A percentile compares a stretch with the other conserved stretches of the same genome.
phyloP scores from a whole-genome alignment of 2,797 vertebrate species.

The Enteromius afrohamiltoni region DNA sequence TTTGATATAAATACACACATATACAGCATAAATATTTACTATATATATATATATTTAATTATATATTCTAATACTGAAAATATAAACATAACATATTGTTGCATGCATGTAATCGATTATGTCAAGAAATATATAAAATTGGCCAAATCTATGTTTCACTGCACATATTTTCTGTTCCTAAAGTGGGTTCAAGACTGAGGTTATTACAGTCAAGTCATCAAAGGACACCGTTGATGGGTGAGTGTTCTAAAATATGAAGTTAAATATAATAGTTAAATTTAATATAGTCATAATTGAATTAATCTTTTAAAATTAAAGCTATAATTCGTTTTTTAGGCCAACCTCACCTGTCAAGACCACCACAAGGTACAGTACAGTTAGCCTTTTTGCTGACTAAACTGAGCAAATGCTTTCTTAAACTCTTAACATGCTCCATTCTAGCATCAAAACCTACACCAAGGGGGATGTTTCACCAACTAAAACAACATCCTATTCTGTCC shows the following conservation, averaged over 20 bases:
- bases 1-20: too few species aligned
- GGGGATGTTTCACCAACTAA: conserved; percentile 62
- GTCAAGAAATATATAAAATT: too few species aligned
- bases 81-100: too few species aligned
- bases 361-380: conserved; percentile 66
- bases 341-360: conserved; percentile 56
- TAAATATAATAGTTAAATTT: too few species aligned
- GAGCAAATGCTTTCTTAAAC: conserved; percentile 5
- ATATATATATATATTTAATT: too few species aligned
- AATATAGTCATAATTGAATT: not conserved
- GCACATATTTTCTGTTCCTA: conserved; percentile 9
- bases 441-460: conserved; percentile 62
- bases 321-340: conserved; percentile 33
- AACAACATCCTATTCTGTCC: conserved; percentile 64
- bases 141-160: not conserved
- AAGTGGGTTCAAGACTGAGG: conserved; percentile 63
- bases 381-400: conserved; percentile 50
- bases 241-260: conserved; percentile 45
- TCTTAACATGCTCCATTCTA: conserved; percentile 25
- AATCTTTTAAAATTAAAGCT: conserved; percentile 45
- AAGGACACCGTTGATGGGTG: conserved; percentile 57
- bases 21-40: too few species aligned
- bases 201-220: conserved; percentile 60
- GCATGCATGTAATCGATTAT: too few species aligned
- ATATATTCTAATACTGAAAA: too few species aligned